Evolutionary conservation across 2,888 invertebrate genomes (phyloP).

Genomic region (Macrosoma leucophasiata): DNA sequence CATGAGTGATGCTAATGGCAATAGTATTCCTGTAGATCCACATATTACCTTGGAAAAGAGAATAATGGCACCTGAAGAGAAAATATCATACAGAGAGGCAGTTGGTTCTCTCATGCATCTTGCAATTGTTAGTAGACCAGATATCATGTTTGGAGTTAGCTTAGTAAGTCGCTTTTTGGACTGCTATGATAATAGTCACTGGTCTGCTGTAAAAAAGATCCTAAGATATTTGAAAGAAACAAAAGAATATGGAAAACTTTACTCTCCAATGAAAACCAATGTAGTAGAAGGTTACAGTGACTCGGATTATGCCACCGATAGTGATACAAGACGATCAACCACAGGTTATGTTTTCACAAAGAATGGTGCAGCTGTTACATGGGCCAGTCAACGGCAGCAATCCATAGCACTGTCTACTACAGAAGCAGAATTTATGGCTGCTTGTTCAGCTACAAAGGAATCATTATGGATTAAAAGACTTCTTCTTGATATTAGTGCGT

Average conservation of each 20-base stretch:
- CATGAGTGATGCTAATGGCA: slow-evolving; percentile 10
- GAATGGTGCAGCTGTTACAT: slow-evolving; percentile 2
- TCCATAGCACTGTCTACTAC: slow-evolving; percentile 5
- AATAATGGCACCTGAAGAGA: too few species aligned
- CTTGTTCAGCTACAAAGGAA: slow-evolving; percentile 10
- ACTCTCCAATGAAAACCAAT: too few species aligned
- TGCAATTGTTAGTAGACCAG: slow-evolving; percentile 20
- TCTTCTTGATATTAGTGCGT: not conserved
- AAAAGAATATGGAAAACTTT: slow-evolving; percentile 10
- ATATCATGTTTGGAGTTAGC: slow-evolving; percentile 22
- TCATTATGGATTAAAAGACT: slow-evolving; percentile 2
- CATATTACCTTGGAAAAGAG: slow-evolving; percentile 1
- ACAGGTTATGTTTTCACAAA: slow-evolving; percentile 1
- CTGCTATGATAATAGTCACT: slow-evolving; percentile 13
- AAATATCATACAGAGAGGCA: slow-evolving; percentile 21
- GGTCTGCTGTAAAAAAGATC: slow-evolving; percentile 20
- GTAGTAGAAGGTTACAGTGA: too few species aligned
- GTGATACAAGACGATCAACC: not conserved
- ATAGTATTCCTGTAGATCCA: slow-evolving; percentile 13
- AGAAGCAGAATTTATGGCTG: slow-evolving; percentile 4
- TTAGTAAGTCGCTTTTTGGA: slow-evolving; percentile 18
- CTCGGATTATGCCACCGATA: too few species aligned
- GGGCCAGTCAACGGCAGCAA: slow-evolving; percentile 4
- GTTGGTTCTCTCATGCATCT: slow-evolving; percentile 22
- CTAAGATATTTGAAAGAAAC: slow-evolving; percentile 21